These are phyloP conservation scores for Pseudomyrmex cubaensis DNA, from an alignment of 1,140 invertebrate species.

Conservation along the genomic window DNA sequence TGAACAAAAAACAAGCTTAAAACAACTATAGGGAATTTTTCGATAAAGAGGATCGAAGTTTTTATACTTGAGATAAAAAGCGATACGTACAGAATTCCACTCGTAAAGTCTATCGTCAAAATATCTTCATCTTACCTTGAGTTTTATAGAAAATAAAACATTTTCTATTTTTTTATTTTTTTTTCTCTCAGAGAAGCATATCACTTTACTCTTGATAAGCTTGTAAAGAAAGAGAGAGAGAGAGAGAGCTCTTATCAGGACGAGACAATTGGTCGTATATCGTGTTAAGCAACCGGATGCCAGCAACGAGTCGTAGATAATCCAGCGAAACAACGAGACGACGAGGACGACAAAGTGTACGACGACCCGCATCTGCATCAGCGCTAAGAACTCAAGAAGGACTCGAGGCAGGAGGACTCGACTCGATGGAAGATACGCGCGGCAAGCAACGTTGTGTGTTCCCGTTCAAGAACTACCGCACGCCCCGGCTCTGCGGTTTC, in stretches of 20 bases:
- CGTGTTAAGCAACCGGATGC: slow-evolving; percentile 21
- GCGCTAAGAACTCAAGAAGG: slow-evolving; percentile 48
- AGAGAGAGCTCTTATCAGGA: neutral
- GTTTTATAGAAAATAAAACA: no score
- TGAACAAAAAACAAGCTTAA: neutral
- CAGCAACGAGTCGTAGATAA: slow-evolving; percentile 45
- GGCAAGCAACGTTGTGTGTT: slow-evolving; percentile 58
- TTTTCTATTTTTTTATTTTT: no score
- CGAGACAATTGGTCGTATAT: slow-evolving; percentile 2
- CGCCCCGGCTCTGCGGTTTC: slow-evolving; percentile 55
- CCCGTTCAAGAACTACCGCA: slow-evolving; percentile 63
- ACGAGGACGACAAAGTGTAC: slow-evolving; percentile 51
- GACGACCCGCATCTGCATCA: slow-evolving; percentile 58
- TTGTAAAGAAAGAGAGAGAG: no score
- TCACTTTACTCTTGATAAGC: neutral
- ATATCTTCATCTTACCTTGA: no score
- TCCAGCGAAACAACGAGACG: slow-evolving; percentile 34
- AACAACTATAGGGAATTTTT: neutral
- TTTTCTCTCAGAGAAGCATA: neutral
- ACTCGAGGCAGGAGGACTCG: slow-evolving; percentile 21
- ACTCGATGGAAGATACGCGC: slow-evolving; percentile 69
- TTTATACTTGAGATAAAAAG: slow-evolving; percentile 4
- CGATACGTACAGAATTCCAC: neutral
- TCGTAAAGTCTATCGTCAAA: neutral
- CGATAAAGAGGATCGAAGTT: neutral